phyloP scores from a whole-genome alignment of 2,888 invertebrate species.

The Heliconius charithonia region DNA sequence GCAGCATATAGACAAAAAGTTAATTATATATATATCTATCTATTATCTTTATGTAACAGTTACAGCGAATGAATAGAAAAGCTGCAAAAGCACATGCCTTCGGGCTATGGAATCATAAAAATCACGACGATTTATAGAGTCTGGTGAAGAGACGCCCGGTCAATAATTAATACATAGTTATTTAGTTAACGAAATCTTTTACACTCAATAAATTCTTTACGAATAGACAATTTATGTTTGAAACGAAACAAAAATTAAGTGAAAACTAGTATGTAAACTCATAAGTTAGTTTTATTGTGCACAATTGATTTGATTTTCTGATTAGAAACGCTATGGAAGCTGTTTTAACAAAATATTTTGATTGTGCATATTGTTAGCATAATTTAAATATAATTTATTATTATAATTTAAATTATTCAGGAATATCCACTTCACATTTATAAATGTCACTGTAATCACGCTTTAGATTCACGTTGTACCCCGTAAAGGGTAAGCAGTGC shows the following conservation, averaged over 20 bases:
- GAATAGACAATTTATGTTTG: conserved; percentile 24
- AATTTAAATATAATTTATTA: too few species aligned
- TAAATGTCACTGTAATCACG: too few species aligned
- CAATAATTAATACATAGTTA: conserved; percentile 30
- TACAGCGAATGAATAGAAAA: conserved; percentile 23
- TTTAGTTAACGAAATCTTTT: conserved; percentile 36
- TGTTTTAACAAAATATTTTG: conserved; percentile 32
- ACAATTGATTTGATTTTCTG: conserved; percentile 38
- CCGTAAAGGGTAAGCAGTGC: too few species aligned
- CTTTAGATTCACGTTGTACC: too few species aligned
- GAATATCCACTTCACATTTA: too few species aligned
- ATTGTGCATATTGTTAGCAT: conserved; percentile 21
- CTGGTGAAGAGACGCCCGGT: conserved; percentile 21
- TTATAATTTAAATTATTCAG: too few species aligned
- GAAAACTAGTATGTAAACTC: conserved; percentile 36
- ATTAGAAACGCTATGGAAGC: conserved; percentile 26
- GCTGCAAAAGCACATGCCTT: conserved; percentile 11
- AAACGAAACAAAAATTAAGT: conserved; percentile 34
- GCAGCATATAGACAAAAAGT: neutral
- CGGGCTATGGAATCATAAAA: conserved; percentile 23
- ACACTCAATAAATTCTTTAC: conserved; percentile 29
- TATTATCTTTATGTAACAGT: conserved; percentile 19
- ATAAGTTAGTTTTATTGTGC: conserved; percentile 42
- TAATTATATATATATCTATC: neutral
- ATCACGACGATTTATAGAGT: conserved; percentile 27